Base-by-base conservation (phyloP, 1,140 invertebrate species). In the Drosophila navojoa region DNA sequence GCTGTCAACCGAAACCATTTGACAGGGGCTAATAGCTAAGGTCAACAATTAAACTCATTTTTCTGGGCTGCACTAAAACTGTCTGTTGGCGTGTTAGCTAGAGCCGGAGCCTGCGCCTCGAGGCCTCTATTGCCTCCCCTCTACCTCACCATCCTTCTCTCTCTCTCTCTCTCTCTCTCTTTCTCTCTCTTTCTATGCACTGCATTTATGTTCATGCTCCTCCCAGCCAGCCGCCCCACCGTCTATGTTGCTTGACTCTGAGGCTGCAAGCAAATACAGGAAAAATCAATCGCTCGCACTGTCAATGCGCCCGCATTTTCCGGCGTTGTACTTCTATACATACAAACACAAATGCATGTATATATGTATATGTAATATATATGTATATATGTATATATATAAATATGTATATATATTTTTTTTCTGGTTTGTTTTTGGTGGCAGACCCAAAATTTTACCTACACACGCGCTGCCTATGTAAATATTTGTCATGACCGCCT, bases 211-310 rank as follows among this genome's bases (percentile, higher is more conserved):
- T 89, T 84, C 67, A 50, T 59, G 66, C 32, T 55, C 38, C 44
- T 19, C 59, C 49, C 54, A 25, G 62, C 2, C 47, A n/a, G 9
- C 35, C 6, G 2, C 5, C 16, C 29, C 2, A 4, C 27, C 32
- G 7, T 9, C 7, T 3, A 15, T 58, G 15, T 58, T 61, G 68
- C 58, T 70, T 70, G 66, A 71, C 58, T 75, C 70, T n/a, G 45
- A 75, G 59, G 40, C 72, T 54, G 72, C 42, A 54, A 54, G 47
- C 75, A 71, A 58, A 77, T 73, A 87, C 84, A 87, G 84, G 84
- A 87, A 87, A 87, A 87, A 87, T 87, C 84, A 87, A 84, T 87
- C 84, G 84, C 84, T 79, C 84, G 73, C 77, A 89, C 84, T 87
- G 84, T 84, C 84, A 84, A 80, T 80, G 79, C 61, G 85, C 84